phyloP scores from a whole-genome alignment of 2,113 vertebrate species.

The Pheucticus melanocephalus region DNA sequence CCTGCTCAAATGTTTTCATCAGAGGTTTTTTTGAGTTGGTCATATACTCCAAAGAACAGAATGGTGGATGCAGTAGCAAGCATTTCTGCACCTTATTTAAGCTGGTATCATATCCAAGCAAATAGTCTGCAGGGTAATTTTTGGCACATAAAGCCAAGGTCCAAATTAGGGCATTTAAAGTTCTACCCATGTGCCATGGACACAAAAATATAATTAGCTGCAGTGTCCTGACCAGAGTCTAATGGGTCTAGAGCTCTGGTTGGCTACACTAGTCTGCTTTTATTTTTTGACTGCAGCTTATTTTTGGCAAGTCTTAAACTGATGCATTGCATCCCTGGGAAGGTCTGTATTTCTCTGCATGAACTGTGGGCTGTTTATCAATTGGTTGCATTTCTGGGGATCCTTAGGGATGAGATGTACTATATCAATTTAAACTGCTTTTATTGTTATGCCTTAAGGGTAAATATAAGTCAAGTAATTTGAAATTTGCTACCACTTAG shows the following conservation, averaged over 20 bases:
- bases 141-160: background rate
- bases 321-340: background rate
- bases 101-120: background rate
- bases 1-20: background rate
- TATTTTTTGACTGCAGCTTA: slow-evolving; percentile 14
- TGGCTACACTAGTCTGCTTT: background rate
- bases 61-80: background rate
- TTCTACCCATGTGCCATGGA: background rate
- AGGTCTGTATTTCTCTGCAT: background rate
- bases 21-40: background rate
- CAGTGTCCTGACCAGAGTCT: background rate
- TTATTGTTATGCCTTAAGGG: slow-evolving; percentile 1
- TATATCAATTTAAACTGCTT: background rate
- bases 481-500: background rate
- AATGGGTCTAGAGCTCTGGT: background rate
- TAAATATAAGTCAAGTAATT: background rate
- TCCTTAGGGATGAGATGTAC: slow-evolving; percentile 14
- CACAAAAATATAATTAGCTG: background rate
- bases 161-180: background rate
- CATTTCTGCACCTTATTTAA: background rate
- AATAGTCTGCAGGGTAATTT: background rate
- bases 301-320: slow-evolving; percentile 4
- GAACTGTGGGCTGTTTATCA: background rate
- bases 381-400: slow-evolving; percentile 13
- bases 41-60: background rate